Evolutionary conservation across 1,140 invertebrate genomes (phyloP).

Genomic region (Psilanteris sp.): DNA sequence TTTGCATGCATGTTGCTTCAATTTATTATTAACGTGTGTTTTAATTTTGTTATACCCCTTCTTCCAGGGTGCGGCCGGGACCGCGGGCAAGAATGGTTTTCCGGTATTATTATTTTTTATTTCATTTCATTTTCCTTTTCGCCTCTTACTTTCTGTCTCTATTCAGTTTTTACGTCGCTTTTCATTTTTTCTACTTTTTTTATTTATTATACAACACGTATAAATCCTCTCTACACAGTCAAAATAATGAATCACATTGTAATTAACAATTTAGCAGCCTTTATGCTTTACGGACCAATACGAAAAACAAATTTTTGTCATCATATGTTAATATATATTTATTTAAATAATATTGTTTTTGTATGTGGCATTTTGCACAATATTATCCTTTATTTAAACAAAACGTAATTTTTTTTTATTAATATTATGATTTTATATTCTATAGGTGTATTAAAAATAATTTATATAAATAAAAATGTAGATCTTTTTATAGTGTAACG

Average conservation of each 20-base stretch:
- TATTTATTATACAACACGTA: background rate
- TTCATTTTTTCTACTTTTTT: slow-evolving; percentile 7
- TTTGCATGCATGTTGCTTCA: slow-evolving; percentile 41
- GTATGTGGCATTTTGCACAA: too few relatives aligned
- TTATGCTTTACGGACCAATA: too few relatives aligned
- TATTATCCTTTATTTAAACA: too few relatives aligned
- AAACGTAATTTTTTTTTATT: too few relatives aligned
- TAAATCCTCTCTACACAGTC: slow-evolving; percentile 24
- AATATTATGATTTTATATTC: too few relatives aligned
- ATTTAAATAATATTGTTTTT: too few relatives aligned
- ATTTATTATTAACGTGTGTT: slow-evolving; percentile 68
- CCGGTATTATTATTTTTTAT: slow-evolving; percentile 86
- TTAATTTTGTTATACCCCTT: slow-evolving; percentile 80
- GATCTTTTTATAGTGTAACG: too few relatives aligned
- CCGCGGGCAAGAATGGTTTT: slow-evolving; percentile 92
- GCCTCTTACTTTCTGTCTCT: slow-evolving; percentile 12
- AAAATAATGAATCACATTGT: slow-evolving; percentile 35
- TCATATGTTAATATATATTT: too few relatives aligned
- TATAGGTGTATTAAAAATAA: too few relatives aligned
- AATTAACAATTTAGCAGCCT: slow-evolving; percentile 45
- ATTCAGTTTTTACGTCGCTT: slow-evolving; percentile 22
- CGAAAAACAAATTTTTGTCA: too few relatives aligned
- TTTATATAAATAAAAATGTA: too few relatives aligned
- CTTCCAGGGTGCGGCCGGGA: slow-evolving; percentile 88
- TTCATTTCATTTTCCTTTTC: slow-evolving; percentile 73